These are phyloP conservation scores for Talpa occidentalis DNA, from an alignment of 2,113 vertebrate species.

Conservation along the genomic window DNA sequence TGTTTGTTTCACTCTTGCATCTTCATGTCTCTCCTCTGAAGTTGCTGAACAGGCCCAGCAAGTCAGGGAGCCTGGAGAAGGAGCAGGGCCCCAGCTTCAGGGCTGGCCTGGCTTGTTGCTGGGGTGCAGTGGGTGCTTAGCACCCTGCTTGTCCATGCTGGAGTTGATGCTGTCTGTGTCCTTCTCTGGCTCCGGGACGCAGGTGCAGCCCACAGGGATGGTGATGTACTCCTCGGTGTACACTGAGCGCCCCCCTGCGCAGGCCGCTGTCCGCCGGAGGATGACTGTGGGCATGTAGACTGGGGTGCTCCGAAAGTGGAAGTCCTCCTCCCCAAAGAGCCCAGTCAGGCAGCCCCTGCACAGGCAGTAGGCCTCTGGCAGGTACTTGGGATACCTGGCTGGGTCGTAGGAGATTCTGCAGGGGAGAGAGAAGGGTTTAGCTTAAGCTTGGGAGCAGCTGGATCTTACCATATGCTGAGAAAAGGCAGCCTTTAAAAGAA, in stretches of 20 bases:
- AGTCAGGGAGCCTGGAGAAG: not conserved
- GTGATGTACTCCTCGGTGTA: conserved; percentile 94
- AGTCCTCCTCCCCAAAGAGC: conserved; percentile 87
- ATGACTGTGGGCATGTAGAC: conserved; percentile 93
- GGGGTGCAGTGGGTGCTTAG: conserved; percentile 82
- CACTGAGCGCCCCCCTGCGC: conserved; percentile 90
- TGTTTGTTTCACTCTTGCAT: not conserved
- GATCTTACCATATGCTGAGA: not conserved
- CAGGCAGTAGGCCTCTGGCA: conserved; percentile 97
- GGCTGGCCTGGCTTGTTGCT: conserved; percentile 74
- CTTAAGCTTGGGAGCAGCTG: not conserved
- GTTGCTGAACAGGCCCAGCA: not conserved
- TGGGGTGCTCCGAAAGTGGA: conserved; percentile 90
- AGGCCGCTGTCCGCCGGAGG: conserved; percentile 89
- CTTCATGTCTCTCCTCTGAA: not conserved
- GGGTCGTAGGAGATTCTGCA: conserved; percentile 92
- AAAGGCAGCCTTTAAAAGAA: not conserved
- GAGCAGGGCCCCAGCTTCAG: not conserved
- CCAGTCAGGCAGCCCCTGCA: conserved; percentile 94
- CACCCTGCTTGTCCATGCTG: conserved; percentile 85
- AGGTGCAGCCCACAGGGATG: conserved; percentile 95
- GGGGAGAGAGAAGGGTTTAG: conserved; percentile 41
- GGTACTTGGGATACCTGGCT: conserved; percentile 91
- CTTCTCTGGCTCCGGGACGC: conserved; percentile 87
- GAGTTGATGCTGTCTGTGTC: conserved; percentile 82